Percentiles rank a stretch among this genome's conserved stretches.
Evolutionary conservation across 1,140 invertebrate genomes (phyloP).

Genomic region (Drosophila lini): DNA sequence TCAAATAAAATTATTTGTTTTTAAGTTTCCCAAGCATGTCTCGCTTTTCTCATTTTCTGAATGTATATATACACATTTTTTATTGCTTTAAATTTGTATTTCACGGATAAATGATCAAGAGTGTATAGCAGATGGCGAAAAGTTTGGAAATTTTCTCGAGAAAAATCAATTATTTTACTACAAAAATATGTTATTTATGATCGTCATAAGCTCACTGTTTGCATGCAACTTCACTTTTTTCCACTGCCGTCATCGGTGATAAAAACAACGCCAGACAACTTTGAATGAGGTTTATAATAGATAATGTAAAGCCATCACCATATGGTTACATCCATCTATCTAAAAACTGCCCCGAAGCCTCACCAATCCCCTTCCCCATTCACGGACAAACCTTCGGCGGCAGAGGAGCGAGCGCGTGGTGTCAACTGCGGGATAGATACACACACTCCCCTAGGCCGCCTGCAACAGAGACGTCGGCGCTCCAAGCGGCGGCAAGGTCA

Average conservation of each 20-base stretch:
- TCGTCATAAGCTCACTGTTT: too few relatives aligned
- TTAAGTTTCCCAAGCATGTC: too few relatives aligned
- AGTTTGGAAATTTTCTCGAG: background rate
- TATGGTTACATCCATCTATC: conserved; percentile 6
- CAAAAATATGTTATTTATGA: background rate
- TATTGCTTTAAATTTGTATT: background rate
- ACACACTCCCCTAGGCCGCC: conserved; percentile 22
- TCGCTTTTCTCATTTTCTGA: background rate
- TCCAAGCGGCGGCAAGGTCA: conserved; percentile 38
- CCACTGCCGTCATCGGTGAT: background rate
- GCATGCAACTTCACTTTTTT: background rate
- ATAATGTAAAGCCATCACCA: conserved; percentile 1
- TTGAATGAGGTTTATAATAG: background rate
- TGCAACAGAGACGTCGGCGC: conserved; percentile 25
- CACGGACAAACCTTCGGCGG: background rate
- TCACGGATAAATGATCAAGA: background rate
- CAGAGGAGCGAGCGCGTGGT: conserved; percentile 29
- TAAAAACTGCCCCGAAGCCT: background rate
- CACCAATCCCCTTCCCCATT: background rate
- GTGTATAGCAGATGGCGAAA: background rate
- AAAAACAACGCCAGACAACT: background rate
- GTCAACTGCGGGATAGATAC: conserved; percentile 34
- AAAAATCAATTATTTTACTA: background rate
- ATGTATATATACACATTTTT: background rate
- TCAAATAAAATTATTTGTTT: too few relatives aligned